A percentile compares a stretch with the other conserved stretches of the same genome.
Evolutionary conservation across 1,140 invertebrate species (phyloP).

Genomic region (Argopecten irradians): DNA sequence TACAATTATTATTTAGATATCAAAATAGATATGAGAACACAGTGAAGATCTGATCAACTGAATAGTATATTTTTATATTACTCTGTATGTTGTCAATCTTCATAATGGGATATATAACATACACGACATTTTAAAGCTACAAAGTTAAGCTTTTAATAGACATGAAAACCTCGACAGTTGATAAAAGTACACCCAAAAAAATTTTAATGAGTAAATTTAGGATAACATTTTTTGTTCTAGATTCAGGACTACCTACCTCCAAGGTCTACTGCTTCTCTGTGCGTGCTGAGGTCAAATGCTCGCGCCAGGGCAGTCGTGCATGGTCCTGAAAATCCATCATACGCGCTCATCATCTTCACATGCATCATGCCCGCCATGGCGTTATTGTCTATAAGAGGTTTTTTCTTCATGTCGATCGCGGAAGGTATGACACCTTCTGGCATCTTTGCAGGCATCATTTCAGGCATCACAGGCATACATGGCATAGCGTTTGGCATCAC

Average conservation of each 20-base stretch:
- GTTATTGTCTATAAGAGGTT: neutral
- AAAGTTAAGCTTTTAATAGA: too few relatives aligned
- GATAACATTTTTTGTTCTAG: too few relatives aligned
- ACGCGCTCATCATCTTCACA: constrained; percentile 52
- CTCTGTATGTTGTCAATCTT: too few relatives aligned
- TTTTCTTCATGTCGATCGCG: constrained; percentile 38
- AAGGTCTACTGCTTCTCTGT: constrained; percentile 56
- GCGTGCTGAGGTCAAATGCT: constrained; percentile 58
- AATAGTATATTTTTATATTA: too few relatives aligned
- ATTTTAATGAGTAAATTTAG: too few relatives aligned
- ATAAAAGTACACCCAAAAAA: too few relatives aligned
- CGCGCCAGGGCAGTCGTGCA: constrained; percentile 50
- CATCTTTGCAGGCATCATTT: constrained; percentile 16
- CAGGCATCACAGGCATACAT: constrained; percentile 24
- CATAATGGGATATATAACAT: too few relatives aligned
- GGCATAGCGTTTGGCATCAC: constrained; percentile 24
- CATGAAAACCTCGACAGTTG: too few relatives aligned
- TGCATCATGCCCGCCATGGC: neutral
- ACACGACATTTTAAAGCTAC: too few relatives aligned
- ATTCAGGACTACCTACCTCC: constrained; percentile 60
- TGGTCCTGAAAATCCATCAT: constrained; percentile 53
- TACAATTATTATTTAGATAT: too few relatives aligned
- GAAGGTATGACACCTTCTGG: neutral
- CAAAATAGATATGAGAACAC: too few relatives aligned
- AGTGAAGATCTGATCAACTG: too few relatives aligned